Conservation (phyloP, 2,888 invertebrate species). For the Baronia brevicornis region DNA sequence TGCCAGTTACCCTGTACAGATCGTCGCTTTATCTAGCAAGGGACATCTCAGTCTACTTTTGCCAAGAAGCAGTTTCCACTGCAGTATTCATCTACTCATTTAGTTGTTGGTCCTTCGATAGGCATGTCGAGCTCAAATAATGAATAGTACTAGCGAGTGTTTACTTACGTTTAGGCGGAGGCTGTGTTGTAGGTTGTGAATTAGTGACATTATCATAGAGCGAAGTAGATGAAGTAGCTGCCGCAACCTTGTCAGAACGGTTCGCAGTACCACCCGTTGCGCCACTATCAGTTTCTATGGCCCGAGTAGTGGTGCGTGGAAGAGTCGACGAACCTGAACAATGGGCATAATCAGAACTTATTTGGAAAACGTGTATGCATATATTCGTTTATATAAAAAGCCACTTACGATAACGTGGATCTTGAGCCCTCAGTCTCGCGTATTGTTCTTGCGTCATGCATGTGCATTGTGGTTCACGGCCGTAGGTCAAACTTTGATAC, state of each 20-base stretch:
- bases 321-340: conserved; percentile 86
- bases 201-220: conserved; percentile 89
- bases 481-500: conserved; percentile 53
- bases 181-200: conserved; percentile 60
- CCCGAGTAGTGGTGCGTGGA: conserved; percentile 84
- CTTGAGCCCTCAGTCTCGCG: conserved; percentile 88
- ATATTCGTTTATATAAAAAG: neutral
- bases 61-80: too few species aligned
- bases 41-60: too few species aligned
- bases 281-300: conserved; percentile 79
- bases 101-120: too few species aligned
- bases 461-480: conserved; percentile 92
- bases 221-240: conserved; percentile 91
- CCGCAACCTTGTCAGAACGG: conserved; percentile 83
- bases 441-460: conserved; percentile 97
- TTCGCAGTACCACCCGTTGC: conserved; percentile 75
- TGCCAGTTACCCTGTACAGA: too few species aligned
- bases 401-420: conserved; percentile 83
- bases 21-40: too few species aligned
- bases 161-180: conserved; percentile 66
- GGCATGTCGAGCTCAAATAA: too few species aligned
- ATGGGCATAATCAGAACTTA: conserved; percentile 16
- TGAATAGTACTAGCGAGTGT: too few species aligned
- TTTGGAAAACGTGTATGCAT: conserved; percentile 2
- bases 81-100: too few species aligned